Conservation (phyloP, 2,797 vertebrate genomes). For the Limnodromus scolopaceus region DNA sequence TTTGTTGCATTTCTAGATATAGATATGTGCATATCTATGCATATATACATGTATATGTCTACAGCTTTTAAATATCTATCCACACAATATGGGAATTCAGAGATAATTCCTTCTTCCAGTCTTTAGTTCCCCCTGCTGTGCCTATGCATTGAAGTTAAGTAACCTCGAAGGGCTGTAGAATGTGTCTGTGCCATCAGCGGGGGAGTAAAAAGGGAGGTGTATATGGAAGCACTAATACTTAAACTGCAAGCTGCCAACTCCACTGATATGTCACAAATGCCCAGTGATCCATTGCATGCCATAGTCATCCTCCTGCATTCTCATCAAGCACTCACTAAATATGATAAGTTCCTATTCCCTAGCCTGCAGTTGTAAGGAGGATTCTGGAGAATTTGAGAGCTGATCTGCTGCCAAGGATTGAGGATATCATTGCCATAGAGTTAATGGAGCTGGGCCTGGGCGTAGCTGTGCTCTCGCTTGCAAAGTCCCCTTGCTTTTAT, state of each 20-base stretch:
- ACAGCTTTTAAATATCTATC: neutral
- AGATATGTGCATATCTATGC: neutral
- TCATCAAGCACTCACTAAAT: neutral
- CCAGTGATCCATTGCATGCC: neutral
- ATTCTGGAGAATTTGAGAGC: neutral
- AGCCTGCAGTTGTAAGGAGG: rapidly evolving
- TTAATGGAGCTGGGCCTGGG: neutral
- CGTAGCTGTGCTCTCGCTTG: neutral
- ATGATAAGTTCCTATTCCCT: neutral
- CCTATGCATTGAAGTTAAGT: constrained; percentile 39
- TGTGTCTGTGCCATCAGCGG: neutral
- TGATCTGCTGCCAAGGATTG: neutral
- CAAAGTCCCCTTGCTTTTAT: neutral
- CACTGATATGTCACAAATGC: neutral
- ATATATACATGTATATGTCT: neutral
- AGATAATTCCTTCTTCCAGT: neutral
- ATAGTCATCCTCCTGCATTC: neutral
- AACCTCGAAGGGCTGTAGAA: constrained; percentile 35
- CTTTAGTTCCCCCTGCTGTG: constrained; percentile 46
- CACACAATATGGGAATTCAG: neutral
- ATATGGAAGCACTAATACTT: neutral
- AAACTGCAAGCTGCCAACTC: neutral
- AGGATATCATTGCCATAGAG: neutral
- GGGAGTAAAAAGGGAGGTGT: neutral
- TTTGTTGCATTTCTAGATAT: neutral